Base-by-base conservation (phyloP, 2,888 invertebrate genomes). In the Taenaris catops region DNA sequence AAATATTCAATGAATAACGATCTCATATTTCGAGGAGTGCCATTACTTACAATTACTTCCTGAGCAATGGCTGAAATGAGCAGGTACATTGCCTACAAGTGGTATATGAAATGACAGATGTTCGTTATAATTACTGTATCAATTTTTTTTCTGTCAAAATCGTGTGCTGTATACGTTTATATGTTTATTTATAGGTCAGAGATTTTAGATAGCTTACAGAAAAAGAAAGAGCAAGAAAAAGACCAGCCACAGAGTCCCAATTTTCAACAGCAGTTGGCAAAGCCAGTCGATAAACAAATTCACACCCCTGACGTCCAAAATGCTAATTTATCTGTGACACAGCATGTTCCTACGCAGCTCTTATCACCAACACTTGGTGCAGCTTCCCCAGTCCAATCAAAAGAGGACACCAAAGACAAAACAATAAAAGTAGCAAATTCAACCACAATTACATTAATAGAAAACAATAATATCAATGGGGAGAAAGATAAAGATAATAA, bases 141-240 rank as follows among this genome's bases (percentile, higher is more conserved):
- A n/a, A n/a, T n/a, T n/a, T n/a, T n/a, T n/a, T n/a, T n/a, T n/a
- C n/a, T n/a, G n/a, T n/a, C n/a, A n/a, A n/a, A n/a, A n/a, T n/a
- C n/a, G n/a, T n/a, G n/a, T n/a, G n/a, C n/a, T n/a, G n/a, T 38
- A 9, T 39, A 36, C 4, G 8, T 44, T 10, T 33, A 18, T 21
- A 21, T 31, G 9, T 28, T 44, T 56, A 25, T 44, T 88, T 87
- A 3, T 79, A 91, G 91, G 84, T 88, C 90, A 62, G 90, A 90
- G 63, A 88, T 89, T 56, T 74, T 89, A 81, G 89, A 90, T 59
- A 89, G 73, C 55, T 69, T 89, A 38, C 89, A 89, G 51, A 89
- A 90, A 61, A 88, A 81, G 51, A 84, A 83, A 44, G 84, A 84
- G 9, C 76, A 75, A 39, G 78, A 80, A 3, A 83, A 84, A 21